phyloP scores from a whole-genome alignment of 2,888 invertebrate genomes.

The Hymenopus coronatus region DNA sequence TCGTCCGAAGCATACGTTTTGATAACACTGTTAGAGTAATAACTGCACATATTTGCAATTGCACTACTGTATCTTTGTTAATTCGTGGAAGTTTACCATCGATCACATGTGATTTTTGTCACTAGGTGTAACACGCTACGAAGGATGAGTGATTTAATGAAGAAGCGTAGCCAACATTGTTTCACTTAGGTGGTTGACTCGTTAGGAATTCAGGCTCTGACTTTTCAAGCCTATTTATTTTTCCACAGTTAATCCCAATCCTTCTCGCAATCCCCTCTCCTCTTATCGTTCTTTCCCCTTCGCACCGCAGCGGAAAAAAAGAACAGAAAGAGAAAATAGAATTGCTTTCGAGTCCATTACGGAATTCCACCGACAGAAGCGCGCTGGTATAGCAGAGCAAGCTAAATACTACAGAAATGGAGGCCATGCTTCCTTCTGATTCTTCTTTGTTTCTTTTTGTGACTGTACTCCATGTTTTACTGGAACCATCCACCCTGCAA shows the following conservation, averaged over 20 bases:
- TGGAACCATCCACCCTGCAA: not conserved
- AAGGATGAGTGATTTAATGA: not conserved
- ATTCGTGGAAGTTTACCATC: not conserved
- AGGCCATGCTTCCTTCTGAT: not conserved
- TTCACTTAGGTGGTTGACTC: not conserved
- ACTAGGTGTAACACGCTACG: not conserved
- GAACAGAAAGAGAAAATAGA: not conserved
- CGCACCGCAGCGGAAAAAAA: not conserved
- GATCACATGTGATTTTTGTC: not conserved
- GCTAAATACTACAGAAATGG: not conserved
- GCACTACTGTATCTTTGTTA: no score
- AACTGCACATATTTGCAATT: no score
- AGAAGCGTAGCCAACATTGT: not conserved
- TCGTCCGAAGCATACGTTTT: no score
- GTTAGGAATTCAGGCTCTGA: not conserved
- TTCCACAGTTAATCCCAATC: not conserved
- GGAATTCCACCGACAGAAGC: conserved; percentile 1
- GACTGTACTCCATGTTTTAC: not conserved
- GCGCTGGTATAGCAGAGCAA: not conserved
- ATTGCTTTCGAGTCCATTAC: conserved; percentile 6
- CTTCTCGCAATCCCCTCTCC: not conserved
- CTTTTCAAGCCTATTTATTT: not conserved
- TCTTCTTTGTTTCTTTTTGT: not conserved
- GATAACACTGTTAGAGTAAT: no score
- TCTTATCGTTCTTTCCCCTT: not conserved